phyloP scores from a whole-genome alignment of 2,888 invertebrate genomes.

The Autographa gamma region DNA sequence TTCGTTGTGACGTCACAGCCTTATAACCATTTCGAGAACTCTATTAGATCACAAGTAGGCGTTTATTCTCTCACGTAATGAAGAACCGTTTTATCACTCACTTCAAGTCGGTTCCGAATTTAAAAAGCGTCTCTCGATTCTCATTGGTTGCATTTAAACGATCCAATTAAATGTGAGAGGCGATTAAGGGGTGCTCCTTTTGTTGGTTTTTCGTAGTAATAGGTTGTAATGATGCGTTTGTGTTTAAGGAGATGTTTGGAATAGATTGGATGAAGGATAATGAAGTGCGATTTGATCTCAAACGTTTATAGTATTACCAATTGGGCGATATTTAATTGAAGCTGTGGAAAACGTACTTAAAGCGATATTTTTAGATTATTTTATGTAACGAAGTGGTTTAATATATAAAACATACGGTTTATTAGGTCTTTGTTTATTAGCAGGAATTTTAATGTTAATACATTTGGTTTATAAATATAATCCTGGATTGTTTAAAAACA shows the following conservation, averaged over 20 bases:
- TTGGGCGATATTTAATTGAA: no score
- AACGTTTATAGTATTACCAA: background rate
- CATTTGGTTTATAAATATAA: no score
- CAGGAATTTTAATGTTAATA: no score
- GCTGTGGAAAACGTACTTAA: no score
- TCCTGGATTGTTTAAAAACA: no score
- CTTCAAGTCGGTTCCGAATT: slow-evolving; percentile 10
- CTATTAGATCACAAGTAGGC: background rate
- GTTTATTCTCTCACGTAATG: background rate
- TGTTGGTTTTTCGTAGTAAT: slow-evolving; percentile 3
- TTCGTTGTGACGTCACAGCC: background rate
- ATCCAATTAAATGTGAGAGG: slow-evolving; percentile 20
- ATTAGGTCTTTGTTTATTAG: no score
- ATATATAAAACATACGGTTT: no score
- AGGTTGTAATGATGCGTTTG: slow-evolving; percentile 18
- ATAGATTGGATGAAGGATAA: slow-evolving; percentile 15
- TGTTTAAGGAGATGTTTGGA: slow-evolving; percentile 36
- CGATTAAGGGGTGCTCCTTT: background rate
- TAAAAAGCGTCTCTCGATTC: slow-evolving; percentile 7
- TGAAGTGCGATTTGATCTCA: slow-evolving; percentile 32
- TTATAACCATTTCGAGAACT: background rate
- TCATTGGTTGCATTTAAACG: slow-evolving; percentile 47
- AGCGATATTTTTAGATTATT: no score
- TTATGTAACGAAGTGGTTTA: no score
- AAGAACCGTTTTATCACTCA: slow-evolving; percentile 19